Evolutionary conservation across 1,140 invertebrate genomes (phyloP).

Genomic region (Planococcus citri): DNA sequence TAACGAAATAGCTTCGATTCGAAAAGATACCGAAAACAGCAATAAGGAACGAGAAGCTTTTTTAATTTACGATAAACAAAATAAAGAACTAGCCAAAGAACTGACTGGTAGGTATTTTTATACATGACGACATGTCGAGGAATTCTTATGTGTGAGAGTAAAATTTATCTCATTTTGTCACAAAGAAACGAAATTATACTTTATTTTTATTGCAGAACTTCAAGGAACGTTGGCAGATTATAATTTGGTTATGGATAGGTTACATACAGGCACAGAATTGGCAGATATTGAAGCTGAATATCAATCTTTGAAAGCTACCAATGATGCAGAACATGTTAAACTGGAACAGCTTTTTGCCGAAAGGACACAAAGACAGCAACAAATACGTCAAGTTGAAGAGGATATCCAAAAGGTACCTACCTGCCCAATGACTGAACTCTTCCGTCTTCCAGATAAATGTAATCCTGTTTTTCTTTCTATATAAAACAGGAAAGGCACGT

Average conservation of each 20-base stretch:
- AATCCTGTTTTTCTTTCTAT: conserved; percentile 14
- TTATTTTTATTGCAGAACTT: conserved; percentile 40
- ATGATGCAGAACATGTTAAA: conserved; percentile 46
- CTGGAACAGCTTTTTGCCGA: conserved; percentile 52
- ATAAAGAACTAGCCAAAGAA: conserved; percentile 52
- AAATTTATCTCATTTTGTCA: too few species aligned
- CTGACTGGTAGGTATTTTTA: conserved; percentile 43
- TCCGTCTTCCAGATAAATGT: not conserved
- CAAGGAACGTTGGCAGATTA: conserved; percentile 67
- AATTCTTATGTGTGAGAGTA: too few species aligned
- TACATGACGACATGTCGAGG: too few species aligned
- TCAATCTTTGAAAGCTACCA: conserved; percentile 41
- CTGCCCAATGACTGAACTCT: not conserved
- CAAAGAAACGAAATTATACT: too few species aligned
- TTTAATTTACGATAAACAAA: conserved; percentile 60
- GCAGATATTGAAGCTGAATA: conserved; percentile 47
- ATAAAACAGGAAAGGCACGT: conserved; percentile 41
- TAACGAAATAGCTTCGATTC: conserved; percentile 52
- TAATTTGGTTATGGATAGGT: conserved; percentile 56
- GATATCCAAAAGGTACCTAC: conserved; percentile 46
- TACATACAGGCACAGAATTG: conserved; percentile 49
- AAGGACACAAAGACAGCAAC: conserved; percentile 47
- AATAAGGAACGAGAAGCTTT: conserved; percentile 61
- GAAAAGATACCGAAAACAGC: conserved; percentile 53
- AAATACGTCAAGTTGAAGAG: conserved; percentile 48